Evolutionary conservation across 2,888 invertebrate species (phyloP).

Genomic region (Choreutis nemorana): DNA sequence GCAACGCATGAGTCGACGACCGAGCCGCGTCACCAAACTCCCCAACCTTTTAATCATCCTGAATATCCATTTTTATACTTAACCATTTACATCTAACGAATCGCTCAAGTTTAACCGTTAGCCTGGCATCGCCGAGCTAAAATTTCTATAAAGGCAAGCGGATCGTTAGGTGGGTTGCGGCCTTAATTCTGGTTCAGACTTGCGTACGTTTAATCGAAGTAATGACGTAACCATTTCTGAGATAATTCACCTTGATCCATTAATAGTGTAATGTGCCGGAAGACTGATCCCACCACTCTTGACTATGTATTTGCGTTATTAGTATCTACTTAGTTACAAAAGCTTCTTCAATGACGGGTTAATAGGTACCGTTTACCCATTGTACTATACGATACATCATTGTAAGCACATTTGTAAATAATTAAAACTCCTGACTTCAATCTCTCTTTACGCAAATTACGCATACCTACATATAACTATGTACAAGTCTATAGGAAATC

Average conservation of each 20-base stretch:
- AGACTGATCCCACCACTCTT: too few relatives aligned
- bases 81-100: too few relatives aligned
- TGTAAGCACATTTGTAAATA: too few relatives aligned
- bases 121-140: too few relatives aligned
- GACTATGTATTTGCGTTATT: too few relatives aligned
- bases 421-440: too few relatives aligned
- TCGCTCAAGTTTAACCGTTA: too few relatives aligned
- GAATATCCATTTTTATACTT: conserved; percentile 12
- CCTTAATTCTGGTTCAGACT: conserved; percentile 38
- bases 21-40: conserved; percentile 18
- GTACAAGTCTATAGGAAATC: too few relatives aligned
- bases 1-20: conserved; percentile 26
- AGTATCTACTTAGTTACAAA: conserved; percentile 1
- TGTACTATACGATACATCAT: conserved; percentile 1
- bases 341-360: conserved; percentile 3
- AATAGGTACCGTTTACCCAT: too few relatives aligned
- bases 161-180: conserved; percentile 31
- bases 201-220: conserved; percentile 24
- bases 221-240: conserved; percentile 41
- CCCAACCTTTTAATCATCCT: conserved; percentile 14
- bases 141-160: too few relatives aligned
- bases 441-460: too few relatives aligned
- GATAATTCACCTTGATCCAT: conserved; percentile 42
- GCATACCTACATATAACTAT: too few relatives aligned
- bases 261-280: conserved; percentile 18